Evolutionary conservation across 2,888 invertebrate genomes (phyloP).

Genomic region (Clanis bilineata): DNA sequence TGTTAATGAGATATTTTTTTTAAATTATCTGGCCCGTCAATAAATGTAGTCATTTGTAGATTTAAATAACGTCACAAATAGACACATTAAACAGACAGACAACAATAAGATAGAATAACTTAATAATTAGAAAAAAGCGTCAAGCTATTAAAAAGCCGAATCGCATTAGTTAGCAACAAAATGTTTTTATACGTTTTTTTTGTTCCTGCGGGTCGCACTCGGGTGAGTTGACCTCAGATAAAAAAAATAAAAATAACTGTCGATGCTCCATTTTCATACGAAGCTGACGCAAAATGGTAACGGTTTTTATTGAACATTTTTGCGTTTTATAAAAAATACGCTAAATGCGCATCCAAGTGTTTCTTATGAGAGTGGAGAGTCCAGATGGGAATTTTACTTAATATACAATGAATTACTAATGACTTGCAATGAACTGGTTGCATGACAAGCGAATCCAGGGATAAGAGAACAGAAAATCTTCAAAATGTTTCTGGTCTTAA

Average conservation of each 20-base stretch:
- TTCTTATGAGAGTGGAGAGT: not conserved
- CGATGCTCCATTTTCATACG: not conserved
- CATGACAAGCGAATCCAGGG: not conserved
- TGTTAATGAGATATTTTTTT: not conserved
- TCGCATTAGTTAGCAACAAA: constrained; percentile 40
- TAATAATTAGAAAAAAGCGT: constrained; percentile 27
- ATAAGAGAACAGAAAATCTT: not conserved
- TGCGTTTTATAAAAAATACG: not conserved
- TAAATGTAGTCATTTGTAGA: not conserved
- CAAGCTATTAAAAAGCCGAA: constrained; percentile 39
- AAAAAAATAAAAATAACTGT: not conserved
- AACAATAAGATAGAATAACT: not conserved
- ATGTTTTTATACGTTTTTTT: constrained; percentile 19
- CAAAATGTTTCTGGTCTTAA: too few species aligned
- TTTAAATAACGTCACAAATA: not conserved
- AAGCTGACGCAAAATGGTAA: not conserved
- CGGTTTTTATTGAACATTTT: not conserved
- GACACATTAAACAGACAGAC: constrained; percentile 10
- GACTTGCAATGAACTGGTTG: not conserved
- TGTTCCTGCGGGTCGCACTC: not conserved
- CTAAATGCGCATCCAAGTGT: not conserved
- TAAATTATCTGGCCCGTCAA: constrained; percentile 1
- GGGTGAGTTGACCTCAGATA: not conserved
- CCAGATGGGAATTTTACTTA: not conserved
- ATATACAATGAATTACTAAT: not conserved